Conservation (phyloP, 2,797 vertebrate genomes). For the Eulemur mongoz region DNA sequence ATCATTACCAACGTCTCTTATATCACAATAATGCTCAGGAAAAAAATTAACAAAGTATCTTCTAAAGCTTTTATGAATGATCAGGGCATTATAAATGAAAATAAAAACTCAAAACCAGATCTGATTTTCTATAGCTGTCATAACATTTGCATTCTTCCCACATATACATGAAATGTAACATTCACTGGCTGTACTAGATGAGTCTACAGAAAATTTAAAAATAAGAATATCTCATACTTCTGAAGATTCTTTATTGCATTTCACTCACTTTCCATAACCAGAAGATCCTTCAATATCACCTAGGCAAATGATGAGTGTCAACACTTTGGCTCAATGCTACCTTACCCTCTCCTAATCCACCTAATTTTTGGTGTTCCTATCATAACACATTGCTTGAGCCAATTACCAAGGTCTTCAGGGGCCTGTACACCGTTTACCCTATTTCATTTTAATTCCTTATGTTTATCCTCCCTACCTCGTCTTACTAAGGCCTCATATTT, state of each 20-base stretch:
- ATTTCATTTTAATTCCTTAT: not conserved
- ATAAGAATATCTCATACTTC: not conserved
- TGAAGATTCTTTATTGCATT: not conserved
- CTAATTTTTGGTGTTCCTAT: too few relatives aligned
- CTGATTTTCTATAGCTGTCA: not conserved
- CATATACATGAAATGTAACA: not conserved
- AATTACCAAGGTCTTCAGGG: not conserved
- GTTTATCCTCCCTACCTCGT: not conserved
- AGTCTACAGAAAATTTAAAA: not conserved
- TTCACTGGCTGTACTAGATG: not conserved
- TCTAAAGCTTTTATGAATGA: not conserved
- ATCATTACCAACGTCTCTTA: not conserved
- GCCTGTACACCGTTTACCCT: not conserved
- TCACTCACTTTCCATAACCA: not conserved
- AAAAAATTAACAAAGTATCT: not conserved
- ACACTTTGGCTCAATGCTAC: not conserved
- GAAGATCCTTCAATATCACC: not conserved
- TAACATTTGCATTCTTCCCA: not conserved
- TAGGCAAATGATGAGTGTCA: not conserved
- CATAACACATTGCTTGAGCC: not conserved
- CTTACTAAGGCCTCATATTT: not conserved
- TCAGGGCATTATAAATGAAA: not conserved
- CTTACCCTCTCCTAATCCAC: not conserved
- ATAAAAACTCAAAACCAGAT: slow-evolving; percentile 1
- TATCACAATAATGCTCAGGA: not conserved